These are phyloP conservation scores for Cinclus cinclus DNA, from an alignment of 2,113 vertebrate species.

Conservation along the genomic window DNA sequence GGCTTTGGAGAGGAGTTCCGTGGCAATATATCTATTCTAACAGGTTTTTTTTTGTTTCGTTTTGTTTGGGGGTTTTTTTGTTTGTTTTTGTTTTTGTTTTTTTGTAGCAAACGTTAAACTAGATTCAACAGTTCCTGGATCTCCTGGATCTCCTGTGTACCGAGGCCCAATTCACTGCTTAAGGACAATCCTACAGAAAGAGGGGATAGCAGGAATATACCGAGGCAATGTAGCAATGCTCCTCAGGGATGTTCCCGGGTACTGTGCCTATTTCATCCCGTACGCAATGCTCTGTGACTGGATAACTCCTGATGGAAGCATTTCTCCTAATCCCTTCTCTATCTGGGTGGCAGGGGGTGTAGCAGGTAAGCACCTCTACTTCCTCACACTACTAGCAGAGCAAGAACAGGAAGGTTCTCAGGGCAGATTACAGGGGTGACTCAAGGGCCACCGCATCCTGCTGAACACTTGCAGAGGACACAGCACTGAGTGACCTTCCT, in stretches of 20 bases:
- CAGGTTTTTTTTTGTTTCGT: too few relatives aligned
- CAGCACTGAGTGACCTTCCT: neutral
- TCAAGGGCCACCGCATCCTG: neutral
- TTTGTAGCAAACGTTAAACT: conserved; percentile 72
- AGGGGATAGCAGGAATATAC: conserved; percentile 90
- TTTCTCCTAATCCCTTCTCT: conserved; percentile 74
- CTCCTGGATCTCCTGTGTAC: conserved; percentile 73
- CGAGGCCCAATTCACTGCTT: conserved; percentile 90
- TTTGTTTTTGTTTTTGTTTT: neutral
- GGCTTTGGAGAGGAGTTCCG: neutral
- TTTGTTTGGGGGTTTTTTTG: too few relatives aligned
- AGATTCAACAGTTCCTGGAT: conserved; percentile 68
- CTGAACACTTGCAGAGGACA: neutral
- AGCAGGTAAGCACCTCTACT: conserved; percentile 79
- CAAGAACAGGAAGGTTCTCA: neutral
- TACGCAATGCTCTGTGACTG: conserved; percentile 84
- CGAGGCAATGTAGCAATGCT: conserved; percentile 88
- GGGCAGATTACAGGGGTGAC: neutral
- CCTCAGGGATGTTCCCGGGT: conserved; percentile 91
- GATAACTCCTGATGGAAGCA: conserved; percentile 75
- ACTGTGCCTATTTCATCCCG: conserved; percentile 91
- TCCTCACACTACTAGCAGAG: neutral
- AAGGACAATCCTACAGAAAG: conserved; percentile 80
- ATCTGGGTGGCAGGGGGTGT: conserved; percentile 91
- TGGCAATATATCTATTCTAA: neutral